These are phyloP conservation scores for Drosophila micromelanica DNA, from an alignment of 1,140 invertebrate genomes.

Conservation along the genomic window DNA sequence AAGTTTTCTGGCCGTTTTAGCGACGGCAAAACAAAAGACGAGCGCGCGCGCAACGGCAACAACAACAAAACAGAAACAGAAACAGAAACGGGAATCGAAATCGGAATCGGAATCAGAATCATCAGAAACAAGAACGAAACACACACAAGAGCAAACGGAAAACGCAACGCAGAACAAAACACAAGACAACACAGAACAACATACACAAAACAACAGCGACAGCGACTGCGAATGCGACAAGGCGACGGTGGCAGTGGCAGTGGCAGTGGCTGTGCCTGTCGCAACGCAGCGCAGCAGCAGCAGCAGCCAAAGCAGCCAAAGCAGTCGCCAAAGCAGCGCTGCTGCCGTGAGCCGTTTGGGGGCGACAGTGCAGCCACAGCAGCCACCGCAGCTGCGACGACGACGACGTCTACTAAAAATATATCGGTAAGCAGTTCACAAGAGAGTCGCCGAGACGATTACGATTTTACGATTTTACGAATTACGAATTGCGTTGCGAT, in stretches of 20 bases:
- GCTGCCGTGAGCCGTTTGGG: slow-evolving; percentile 1
- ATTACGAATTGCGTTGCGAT: slow-evolving; percentile 27
- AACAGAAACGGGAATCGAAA: slow-evolving; percentile 24
- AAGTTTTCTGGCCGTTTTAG: no score
- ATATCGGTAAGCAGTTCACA: slow-evolving; percentile 22
- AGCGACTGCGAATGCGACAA: slow-evolving; percentile 8
- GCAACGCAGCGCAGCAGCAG: slow-evolving; percentile 1
- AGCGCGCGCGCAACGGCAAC: slow-evolving; percentile 56
- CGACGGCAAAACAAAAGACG: slow-evolving; percentile 65
- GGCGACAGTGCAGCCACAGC: slow-evolving; percentile 12
- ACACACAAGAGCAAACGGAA: no score
- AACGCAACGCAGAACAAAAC: slow-evolving; percentile 19
- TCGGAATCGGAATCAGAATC: not conserved
- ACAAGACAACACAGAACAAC: slow-evolving; percentile 20
- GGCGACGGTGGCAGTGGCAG: slow-evolving; percentile 13
- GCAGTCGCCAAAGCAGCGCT: not conserved
- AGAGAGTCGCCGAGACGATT: slow-evolving; percentile 12
- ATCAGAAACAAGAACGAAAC: slow-evolving; percentile 17
- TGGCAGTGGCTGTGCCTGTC: not conserved
- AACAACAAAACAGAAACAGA: slow-evolving; percentile 45
- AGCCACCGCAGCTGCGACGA: slow-evolving; percentile 2
- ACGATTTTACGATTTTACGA: not conserved
- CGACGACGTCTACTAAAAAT: not conserved
- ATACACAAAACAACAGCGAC: slow-evolving; percentile 20
- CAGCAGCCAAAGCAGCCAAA: slow-evolving; percentile 4